Base-by-base conservation (phyloP, 1,140 invertebrate genomes). In the Tribolium castaneum region DNA sequence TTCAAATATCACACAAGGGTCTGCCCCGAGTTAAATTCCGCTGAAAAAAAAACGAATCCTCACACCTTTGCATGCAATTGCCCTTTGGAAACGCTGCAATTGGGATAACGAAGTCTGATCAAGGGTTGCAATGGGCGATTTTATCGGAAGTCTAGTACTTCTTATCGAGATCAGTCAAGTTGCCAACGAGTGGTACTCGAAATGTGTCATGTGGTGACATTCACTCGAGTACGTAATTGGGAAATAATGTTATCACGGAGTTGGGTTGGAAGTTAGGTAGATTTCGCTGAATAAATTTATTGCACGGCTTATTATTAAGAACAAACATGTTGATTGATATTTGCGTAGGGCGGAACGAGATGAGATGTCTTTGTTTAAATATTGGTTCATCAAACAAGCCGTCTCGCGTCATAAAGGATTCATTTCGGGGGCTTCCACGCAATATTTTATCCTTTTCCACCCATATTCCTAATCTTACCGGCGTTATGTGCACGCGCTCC, bases 111-210 rank as follows among this genome's bases (percentile, higher is more conserved):
- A 14, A 14, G 19, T 22, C 6, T 25, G 22, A 45, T 45, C 39
- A 52, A 73, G 52, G 71, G 49, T 52, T 54, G 16, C n/a, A 16
- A 59, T 59, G 54, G 54, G 16, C 59, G 59, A 66, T 66, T 66
- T 35, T 35, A 66, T 66, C 59, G 6, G 19, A n/a, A 25, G n/a
- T 14, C n/a, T 13, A 35, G 59, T 39, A 66, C 22, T 70, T 35
- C 71, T 78, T 75, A 78, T 78, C 77, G 77, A 74, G 77, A 75
- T 75, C 71, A 66, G 71, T 78, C 71, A 78, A 78, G 77, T 66
- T 75, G 77, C 77, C 77, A 78, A 70, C 25, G 59, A 78, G 77
- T 78, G 77, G 71, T 56, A 70, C 77, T 78, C 72, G 66, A 78
- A 78, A 74, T 78, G 77, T 75, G 77, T 59, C 70, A 45, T 74